phyloP scores from a whole-genome alignment of 2,797 vertebrate species.

The Hemibagrus guttatus region DNA sequence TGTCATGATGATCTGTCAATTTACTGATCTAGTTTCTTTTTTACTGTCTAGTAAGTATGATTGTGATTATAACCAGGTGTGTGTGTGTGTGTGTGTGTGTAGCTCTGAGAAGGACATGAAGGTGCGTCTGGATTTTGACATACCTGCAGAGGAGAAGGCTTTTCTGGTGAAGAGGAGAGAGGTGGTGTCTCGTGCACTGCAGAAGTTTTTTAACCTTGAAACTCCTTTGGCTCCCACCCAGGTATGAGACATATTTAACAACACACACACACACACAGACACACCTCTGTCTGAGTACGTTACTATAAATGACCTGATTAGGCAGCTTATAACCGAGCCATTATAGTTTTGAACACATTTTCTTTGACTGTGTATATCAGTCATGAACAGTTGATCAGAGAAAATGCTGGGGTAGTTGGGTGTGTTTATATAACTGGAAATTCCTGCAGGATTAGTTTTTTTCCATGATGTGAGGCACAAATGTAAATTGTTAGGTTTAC shows the following conservation, averaged over 20 bases:
- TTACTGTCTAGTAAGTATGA: not conserved
- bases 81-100: slow-evolving; percentile 19
- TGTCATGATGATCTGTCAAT: too few species aligned
- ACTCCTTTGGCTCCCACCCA: slow-evolving; percentile 65
- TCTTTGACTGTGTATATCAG: too few species aligned
- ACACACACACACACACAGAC: not conserved
- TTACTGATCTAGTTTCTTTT: not conserved
- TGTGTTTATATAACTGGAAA: too few species aligned
- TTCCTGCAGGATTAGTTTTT: too few species aligned
- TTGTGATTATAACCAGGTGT: not conserved
- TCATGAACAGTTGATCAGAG: too few species aligned
- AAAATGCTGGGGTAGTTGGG: too few species aligned
- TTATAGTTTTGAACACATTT: too few species aligned
- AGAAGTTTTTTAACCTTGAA: slow-evolving; percentile 69
- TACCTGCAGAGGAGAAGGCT: slow-evolving; percentile 75
- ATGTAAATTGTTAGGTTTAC: too few species aligned
- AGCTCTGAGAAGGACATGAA: slow-evolving; percentile 72
- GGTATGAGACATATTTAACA: slow-evolving; percentile 61
- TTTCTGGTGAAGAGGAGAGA: slow-evolving; percentile 78
- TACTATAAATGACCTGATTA: not conserved
- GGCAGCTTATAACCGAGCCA: not conserved
- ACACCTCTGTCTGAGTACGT: not conserved
- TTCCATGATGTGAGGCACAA: too few species aligned
- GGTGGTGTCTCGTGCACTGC: slow-evolving; percentile 69
- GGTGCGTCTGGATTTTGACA: slow-evolving; percentile 81